These are phyloP conservation scores for Coelinius sp. DNA, from an alignment of 2,888 invertebrate species.

Conservation along the genomic window DNA sequence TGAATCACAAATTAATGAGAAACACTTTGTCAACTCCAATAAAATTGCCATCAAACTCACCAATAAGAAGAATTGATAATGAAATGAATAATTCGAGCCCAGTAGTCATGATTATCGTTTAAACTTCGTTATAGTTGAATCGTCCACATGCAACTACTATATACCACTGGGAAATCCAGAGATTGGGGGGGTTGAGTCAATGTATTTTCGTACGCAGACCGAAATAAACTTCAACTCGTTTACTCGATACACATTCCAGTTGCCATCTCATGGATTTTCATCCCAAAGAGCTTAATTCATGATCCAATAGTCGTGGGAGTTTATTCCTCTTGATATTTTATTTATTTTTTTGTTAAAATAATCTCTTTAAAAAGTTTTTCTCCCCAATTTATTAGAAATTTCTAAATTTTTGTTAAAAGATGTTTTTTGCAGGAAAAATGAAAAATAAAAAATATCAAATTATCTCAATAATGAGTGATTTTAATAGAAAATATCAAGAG, in stretches of 20 bases:
- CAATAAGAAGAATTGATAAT: conserved; percentile 17
- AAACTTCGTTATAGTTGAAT: neutral
- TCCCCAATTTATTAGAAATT: no score
- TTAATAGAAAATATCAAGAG: no score
- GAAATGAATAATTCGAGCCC: neutral
- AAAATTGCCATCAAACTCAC: neutral
- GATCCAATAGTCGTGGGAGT: neutral
- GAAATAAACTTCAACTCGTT: conserved; percentile 13
- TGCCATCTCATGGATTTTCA: neutral
- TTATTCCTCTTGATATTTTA: neutral
- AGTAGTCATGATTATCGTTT: neutral
- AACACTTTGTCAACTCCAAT: neutral
- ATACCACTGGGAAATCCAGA: conserved; percentile 12
- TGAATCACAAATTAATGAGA: neutral
- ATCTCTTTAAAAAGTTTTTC: no score
- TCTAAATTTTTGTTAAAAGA: no score
- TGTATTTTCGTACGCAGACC: conserved; percentile 9
- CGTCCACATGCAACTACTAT: conserved; percentile 4
- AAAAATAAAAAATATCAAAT: no score
- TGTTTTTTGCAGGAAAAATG: no score
- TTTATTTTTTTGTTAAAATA: no score
- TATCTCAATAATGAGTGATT: no score
- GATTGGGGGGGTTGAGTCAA: neutral
- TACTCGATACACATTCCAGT: conserved; percentile 15
- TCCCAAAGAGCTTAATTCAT: neutral